These are phyloP conservation scores for Steatornis caripensis DNA, from an alignment of 2,113 vertebrate species.

Conservation along the genomic window DNA sequence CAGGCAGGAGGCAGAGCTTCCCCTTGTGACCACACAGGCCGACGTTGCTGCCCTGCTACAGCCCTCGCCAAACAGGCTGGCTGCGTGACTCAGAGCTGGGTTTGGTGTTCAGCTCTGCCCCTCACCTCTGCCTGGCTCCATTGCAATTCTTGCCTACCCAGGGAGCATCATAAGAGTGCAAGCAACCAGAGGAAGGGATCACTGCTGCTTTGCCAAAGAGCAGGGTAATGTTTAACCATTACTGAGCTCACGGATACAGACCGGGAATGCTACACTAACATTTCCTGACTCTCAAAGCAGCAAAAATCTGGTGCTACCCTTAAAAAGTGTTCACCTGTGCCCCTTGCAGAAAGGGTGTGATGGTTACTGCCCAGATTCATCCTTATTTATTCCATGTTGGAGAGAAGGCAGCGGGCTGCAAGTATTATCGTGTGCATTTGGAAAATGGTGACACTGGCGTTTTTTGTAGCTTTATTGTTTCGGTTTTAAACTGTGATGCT, in stretches of 20 bases:
- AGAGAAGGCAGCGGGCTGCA: neutral
- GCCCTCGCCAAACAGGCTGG: neutral
- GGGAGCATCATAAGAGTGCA: too few species aligned
- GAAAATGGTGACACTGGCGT: neutral
- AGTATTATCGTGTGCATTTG: neutral
- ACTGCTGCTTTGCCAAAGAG: neutral
- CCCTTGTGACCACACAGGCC: neutral
- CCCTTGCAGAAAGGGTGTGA: neutral
- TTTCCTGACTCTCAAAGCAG: neutral
- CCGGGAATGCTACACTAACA: neutral
- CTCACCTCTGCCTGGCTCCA: neutral
- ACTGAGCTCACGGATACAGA: neutral
- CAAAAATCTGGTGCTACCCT: neutral
- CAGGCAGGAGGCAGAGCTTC: neutral
- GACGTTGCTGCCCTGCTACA: neutral
- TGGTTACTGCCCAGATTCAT: neutral
- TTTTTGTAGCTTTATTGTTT: neutral
- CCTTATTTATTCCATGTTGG: neutral
- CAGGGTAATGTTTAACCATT: neutral
- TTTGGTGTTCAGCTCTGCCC: neutral
- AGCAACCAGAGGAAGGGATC: neutral
- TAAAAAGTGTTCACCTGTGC: neutral
- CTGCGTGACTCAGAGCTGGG: neutral
- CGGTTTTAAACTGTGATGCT: neutral
- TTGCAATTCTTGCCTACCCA: neutral